Base-by-base conservation (phyloP, 1,140 invertebrate genomes). In the Macrobrachium rosenbergii region DNA sequence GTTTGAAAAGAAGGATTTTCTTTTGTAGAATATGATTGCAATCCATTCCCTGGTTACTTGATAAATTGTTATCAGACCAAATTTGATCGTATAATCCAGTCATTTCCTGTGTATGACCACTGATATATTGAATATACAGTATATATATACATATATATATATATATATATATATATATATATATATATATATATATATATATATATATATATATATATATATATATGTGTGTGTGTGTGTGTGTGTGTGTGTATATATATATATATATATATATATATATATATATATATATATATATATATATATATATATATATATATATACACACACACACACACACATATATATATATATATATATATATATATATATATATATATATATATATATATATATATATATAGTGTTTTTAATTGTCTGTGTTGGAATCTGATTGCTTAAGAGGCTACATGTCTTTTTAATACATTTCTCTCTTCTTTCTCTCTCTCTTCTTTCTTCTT, bases 131-230 rank as follows among this genome's bases (percentile, higher is more conserved):
- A n/a, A n/a, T n/a, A n/a, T n/a, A n/a, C n/a, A n/a, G 3, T 64
- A 64, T 64, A 64, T 64, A 64, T 64, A n/a, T 64, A 64, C 12
- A 64, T 64, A 64, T 64, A 14, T 64, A 64, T 64, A n/a, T 64
- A 64, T 64, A 64, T 64, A 64, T 64, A 64, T 64, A 64, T 64
- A 64, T 64, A n/a, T 64, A 14, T 64, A 14, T 64, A 14, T 64
- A 64, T 64, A 64, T 64, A 64, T 64, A n/a, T 64, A 64, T 64
- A 64, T 64, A 64, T 64, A 14, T 64, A 64, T 64, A 64, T 64
- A 64, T 64, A 64, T 64, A n/a, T 64, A 64, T 64, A 64, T 64
- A 64, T 64, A 64, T 64, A 64, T 64, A 12, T 64, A 64, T 64
- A 64, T 64, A n/a, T 23, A 64, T 64, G 21, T 64, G 14, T 64